A percentile compares a stretch with the other conserved stretches of the same genome.
Conservation (phyloP, 2,113 vertebrate genomes). For the Petrocephalus zakoni region DNA sequence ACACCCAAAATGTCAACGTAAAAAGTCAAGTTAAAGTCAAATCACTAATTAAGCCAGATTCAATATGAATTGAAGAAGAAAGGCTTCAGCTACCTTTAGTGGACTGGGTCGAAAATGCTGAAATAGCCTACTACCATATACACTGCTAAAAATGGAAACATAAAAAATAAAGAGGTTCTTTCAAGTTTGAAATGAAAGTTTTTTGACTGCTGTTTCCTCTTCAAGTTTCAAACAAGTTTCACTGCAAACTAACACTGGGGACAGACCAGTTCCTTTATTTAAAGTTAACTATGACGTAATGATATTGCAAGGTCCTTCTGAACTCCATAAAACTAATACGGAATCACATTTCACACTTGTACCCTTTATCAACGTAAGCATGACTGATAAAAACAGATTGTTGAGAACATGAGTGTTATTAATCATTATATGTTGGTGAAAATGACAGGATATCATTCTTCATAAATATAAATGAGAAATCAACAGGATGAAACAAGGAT, state of each 20-base stretch:
- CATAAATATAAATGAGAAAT: neutral
- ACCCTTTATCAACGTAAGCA: neutral
- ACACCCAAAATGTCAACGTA: neutral
- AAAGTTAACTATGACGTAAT: neutral
- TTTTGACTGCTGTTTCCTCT: neutral
- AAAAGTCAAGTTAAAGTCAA: neutral
- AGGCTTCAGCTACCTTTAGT: neutral
- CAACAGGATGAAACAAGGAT: neutral
- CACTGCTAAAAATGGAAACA: neutral
- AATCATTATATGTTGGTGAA: neutral
- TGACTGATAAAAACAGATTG: neutral
- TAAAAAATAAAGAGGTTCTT: neutral
- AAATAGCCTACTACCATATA: neutral
- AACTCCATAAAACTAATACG: neutral
- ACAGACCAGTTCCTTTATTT: neutral
- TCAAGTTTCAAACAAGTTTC: neutral
- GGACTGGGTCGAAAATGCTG: neutral
- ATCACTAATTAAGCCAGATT: neutral
- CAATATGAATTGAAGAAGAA: neutral
- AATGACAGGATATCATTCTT: neutral
- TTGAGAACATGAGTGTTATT: neutral
- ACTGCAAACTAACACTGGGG: neutral
- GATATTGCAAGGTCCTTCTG: neutral
- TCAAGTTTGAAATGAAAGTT: neutral
- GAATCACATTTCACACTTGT: neutral